phyloP scores from a whole-genome alignment of 2,797 vertebrate species.

The Triplophysa yarkandensis region DNA sequence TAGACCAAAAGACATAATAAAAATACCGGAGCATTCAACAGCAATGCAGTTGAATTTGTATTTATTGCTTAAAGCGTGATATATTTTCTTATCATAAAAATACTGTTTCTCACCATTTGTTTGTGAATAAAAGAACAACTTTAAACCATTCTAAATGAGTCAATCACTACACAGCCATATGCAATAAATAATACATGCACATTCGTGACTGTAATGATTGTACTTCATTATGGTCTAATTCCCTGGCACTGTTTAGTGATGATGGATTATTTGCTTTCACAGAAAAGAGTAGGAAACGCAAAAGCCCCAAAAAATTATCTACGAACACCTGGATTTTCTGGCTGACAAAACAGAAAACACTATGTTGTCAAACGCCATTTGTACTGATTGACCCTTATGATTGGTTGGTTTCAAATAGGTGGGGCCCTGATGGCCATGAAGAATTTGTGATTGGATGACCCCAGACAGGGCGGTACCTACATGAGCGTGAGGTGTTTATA shows the following conservation, averaged over 20 bases:
- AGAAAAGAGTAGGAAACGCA: neutral
- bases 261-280: conserved; percentile 14
- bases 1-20: neutral
- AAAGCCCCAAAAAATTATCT: neutral
- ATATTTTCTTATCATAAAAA: neutral
- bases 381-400: neutral
- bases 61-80: neutral
- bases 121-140: neutral
- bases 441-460: conserved; percentile 25
- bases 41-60: neutral
- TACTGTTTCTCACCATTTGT: neutral
- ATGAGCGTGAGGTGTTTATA: conserved; percentile 97
- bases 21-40: conserved; percentile 14
- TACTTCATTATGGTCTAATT: neutral
- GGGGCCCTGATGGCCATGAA: neutral
- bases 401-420: conserved; percentile 13
- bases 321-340: conserved; percentile 31
- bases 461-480: conserved; percentile 77
- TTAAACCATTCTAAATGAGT: neutral
- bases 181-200: neutral
- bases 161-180: conserved; percentile 9
- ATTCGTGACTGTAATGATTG: neutral
- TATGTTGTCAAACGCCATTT: conserved; percentile 19
- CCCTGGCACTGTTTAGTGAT: neutral
- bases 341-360: conserved; percentile 16